Evolutionary conservation across 2,888 invertebrate genomes (phyloP).

Genomic region (Caenorhabditis macrosperma): DNA sequence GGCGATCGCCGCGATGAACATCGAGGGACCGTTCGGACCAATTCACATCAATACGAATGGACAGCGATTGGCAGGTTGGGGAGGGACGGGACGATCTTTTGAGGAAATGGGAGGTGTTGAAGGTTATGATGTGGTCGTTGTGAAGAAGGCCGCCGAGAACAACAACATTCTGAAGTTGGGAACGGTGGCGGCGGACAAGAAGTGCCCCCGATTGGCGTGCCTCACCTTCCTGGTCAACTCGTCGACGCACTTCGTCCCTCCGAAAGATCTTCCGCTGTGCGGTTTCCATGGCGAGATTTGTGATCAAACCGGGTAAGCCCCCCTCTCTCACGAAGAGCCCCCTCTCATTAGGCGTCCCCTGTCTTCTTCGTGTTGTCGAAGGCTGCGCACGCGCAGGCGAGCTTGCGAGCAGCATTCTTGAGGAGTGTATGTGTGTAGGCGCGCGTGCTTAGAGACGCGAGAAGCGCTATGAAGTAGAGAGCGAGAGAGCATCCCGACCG

Average conservation of each 20-base stretch:
- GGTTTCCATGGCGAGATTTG: conserved; percentile 76
- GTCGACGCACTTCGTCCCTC: conserved; percentile 16
- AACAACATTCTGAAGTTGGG: neutral
- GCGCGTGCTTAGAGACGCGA: too few species aligned
- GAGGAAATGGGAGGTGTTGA: too few species aligned
- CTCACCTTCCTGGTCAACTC: conserved; percentile 23
- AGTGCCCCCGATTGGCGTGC: conserved; percentile 18
- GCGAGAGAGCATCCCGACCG: too few species aligned
- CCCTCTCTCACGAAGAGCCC: neutral
- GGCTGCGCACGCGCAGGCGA: neutral
- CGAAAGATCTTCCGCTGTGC: conserved; percentile 71
- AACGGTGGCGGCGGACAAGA: conserved; percentile 6
- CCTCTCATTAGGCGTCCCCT: conserved; percentile 33
- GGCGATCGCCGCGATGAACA: conserved; percentile 20
- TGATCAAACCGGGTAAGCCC: conserved; percentile 72
- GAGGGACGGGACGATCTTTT: too few species aligned
- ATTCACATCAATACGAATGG: conserved; percentile 45
- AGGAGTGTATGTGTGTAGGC: neutral
- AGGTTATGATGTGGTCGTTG: conserved; percentile 30
- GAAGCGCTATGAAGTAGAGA: too few species aligned
- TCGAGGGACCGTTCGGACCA: conserved; percentile 41
- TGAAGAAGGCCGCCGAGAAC: neutral
- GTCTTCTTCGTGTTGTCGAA: neutral
- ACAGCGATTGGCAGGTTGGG: conserved; percentile 38
- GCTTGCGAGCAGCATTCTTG: neutral